Base-by-base conservation (phyloP, 2,888 invertebrate genomes). In the Kuschelorhynchus macadamiae region DNA sequence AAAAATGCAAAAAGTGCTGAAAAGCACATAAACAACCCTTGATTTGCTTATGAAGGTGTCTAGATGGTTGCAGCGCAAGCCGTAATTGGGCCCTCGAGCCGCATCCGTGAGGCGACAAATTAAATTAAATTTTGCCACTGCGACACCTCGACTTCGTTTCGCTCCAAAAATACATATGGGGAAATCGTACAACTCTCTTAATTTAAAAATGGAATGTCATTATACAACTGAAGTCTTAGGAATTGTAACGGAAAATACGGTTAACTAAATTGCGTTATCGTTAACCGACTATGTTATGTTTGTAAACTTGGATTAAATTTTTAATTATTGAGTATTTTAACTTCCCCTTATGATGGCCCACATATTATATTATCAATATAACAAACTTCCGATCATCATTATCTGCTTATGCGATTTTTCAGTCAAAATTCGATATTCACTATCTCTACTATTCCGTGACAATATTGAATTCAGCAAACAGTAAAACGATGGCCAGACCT, bases 21-120 rank as follows among this genome's bases (percentile, higher is more conserved):
- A 67, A 67, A 67, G 67, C 62, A 56, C 67, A 67, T 67, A 67
- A 67, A 67, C 57, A 67, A 62, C 67, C 56, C 62, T 67, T 67
- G 67, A 67, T 67, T 66, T 66, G 66, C 67, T 67, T 55, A 61
- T 61, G 67, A 67, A 59, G 61, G 60, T 61, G 60, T 47, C 61
- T 50, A 33, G 55, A 55, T 64, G 64, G 64, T 47, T 47, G 49
- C 49, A 56, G 64, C 33, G 41, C 25, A 33, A 17, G 61, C 61
- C 49, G 67, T 67, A 67, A 67, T 67, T 67, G 67, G 67, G 60
- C 67, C 61, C 67, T 67, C 67, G 61, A 67, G 67, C 59, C 39
- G 64, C 50, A 57, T 64, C 64, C 49, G 33, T 16, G 39, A 59
- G 65, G 59, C 55, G 61, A 67, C 67, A 67, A 61, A 67, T 67